Conservation (phyloP, 2,888 invertebrate species). For the Luperina nickerlii region DNA sequence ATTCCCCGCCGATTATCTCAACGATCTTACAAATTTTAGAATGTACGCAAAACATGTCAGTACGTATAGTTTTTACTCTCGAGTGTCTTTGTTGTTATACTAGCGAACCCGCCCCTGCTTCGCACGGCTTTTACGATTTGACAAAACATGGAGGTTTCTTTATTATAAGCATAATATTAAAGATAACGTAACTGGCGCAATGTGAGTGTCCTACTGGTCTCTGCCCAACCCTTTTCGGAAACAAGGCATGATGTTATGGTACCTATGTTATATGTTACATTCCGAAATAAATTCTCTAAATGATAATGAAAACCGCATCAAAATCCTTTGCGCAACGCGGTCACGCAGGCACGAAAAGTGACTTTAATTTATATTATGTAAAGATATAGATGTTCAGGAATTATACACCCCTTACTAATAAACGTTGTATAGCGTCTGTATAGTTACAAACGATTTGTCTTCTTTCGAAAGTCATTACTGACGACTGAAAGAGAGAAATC, state of each 20-base stretch:
- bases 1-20: not conserved
- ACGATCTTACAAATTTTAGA: not conserved
- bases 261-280: not conserved
- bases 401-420: not conserved
- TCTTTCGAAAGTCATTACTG: no score
- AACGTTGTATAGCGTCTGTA: no score
- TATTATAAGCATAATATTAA: not conserved
- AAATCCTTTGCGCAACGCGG: not conserved
- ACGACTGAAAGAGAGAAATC: no score
- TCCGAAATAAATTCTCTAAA: not conserved
- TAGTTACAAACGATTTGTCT: no score
- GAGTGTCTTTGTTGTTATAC: not conserved
- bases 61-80: not conserved
- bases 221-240: not conserved
- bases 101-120: not conserved
- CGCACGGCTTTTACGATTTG: not conserved
- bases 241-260: not conserved
- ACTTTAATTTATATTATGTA: not conserved
- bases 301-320: not conserved
- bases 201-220: not conserved
- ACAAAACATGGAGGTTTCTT: not conserved
- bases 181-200: not conserved
- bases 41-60: not conserved
- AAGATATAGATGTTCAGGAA: not conserved
- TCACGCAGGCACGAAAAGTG: not conserved